Evolutionary conservation across 2,888 invertebrate species (phyloP).

Genomic region (Rotaria macrura): DNA sequence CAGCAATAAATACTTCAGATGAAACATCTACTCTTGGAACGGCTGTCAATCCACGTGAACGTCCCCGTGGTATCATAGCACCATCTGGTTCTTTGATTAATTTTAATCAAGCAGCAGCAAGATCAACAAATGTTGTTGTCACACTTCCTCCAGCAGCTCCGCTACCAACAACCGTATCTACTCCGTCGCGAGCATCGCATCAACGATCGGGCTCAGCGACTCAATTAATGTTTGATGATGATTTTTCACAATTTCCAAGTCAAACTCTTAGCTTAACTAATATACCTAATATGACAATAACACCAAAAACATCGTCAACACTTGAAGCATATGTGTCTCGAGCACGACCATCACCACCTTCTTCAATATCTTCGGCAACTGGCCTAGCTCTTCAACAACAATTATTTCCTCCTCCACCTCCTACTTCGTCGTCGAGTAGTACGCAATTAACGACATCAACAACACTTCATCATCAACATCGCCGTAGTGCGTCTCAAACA

Average conservation of each 20-base stretch:
- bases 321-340: not conserved
- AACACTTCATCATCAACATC: not conserved
- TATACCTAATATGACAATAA: not conserved
- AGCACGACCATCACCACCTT: not conserved
- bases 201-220: conserved; percentile 4
- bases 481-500: not conserved
- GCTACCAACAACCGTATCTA: not conserved
- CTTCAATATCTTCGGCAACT: not conserved
- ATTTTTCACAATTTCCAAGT: not conserved
- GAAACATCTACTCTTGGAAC: conserved; percentile 20
- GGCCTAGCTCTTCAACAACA: not conserved
- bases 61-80: conserved; percentile 20
- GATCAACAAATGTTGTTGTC: not conserved
- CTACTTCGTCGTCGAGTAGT: not conserved
- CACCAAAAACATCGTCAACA: not conserved
- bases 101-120: not conserved
- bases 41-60: conserved; percentile 33
- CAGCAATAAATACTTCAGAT: not conserved
- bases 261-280: not conserved
- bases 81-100: not conserved
- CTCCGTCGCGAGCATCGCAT: not conserved
- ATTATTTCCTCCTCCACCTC: not conserved
- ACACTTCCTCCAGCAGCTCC: not conserved
- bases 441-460: not conserved
- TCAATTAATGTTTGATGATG: conserved; percentile 20